Base-by-base conservation (phyloP, 2,797 vertebrate genomes). In the Ispidina picta region DNA sequence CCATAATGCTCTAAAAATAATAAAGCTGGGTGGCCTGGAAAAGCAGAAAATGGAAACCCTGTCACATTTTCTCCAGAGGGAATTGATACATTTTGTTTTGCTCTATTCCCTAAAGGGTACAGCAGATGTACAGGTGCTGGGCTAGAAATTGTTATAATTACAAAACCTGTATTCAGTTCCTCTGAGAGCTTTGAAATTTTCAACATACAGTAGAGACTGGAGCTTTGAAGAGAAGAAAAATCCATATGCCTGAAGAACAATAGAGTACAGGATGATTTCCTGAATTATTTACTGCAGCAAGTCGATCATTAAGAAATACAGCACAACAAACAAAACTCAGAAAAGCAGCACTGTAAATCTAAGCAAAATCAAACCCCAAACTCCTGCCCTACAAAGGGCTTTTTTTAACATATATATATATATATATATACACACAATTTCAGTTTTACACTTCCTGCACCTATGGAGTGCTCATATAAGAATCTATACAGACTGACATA, bases 251-350 rank as follows among this genome's bases (percentile, higher is more conserved):
- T 2, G 2, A 82, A 92, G 87, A 97, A 95, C 79, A 96, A 96
- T 94, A 70, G 85, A 92, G 73, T 92, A 86, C 94, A 91, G 93
- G 87, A 90, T 95, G 88, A 95, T 95, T 95, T 95, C 72, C 72
- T 97, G 95, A 97, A 96, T 96, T 96, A 96, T 96, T 96, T 95
- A 96, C 95, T 92, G 89, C 86, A 90, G 81, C 87, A 94, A 96
- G 93, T 71, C 10, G 71, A 93, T 95, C 94, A 92, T 97, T 93
- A 92, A 89, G 90, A 95, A 96, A 86, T 73, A 74, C 46, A 85
- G 54, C 44, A 84, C 46, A 76, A 74, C 63, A 71, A 91, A 93
- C 70, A 77, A 89, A 94, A 76, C 79, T 91, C 83, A 82, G 51
- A 92, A 51, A 51, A 83, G 75, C 21, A 79, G 52, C 26, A 29